Percentiles rank a stretch among this genome's conserved stretches.
Evolutionary conservation across 2,888 invertebrate genomes (phyloP).

Genomic region (Aquatica leii): DNA sequence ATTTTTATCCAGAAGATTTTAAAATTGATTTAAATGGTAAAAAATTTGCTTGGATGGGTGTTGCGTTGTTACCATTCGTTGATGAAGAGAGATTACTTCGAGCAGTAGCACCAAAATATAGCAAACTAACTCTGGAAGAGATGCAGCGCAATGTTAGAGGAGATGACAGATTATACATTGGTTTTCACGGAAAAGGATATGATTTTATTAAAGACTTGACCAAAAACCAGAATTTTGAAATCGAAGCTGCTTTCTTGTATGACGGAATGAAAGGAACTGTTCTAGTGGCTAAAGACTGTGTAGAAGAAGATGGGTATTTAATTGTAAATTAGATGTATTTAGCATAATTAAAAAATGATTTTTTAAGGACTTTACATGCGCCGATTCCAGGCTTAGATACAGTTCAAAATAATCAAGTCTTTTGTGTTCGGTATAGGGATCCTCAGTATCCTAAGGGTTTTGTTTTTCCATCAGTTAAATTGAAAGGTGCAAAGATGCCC

Average conservation of each 20-base stretch:
- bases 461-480: constrained; percentile 78
- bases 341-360: background rate
- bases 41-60: constrained; percentile 99
- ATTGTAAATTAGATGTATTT: background rate
- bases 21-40: constrained; percentile 98
- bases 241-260: constrained; percentile 70
- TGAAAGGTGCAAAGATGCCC: constrained; percentile 75
- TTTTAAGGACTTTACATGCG: constrained; percentile 59
- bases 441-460: constrained; percentile 78
- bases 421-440: constrained; percentile 79
- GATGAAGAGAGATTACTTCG: constrained; percentile 89
- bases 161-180: constrained; percentile 89
- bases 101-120: constrained; percentile 83
- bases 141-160: constrained; percentile 88
- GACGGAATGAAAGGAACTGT: constrained; percentile 88
- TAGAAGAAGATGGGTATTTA: constrained; percentile 70
- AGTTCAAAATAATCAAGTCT: constrained; percentile 66
- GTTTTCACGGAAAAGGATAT: constrained; percentile 74
- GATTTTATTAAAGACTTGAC: constrained; percentile 76
- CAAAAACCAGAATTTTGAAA: constrained; percentile 62
- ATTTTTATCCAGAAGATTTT: constrained; percentile 98
- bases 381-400: constrained; percentile 76
- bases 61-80: constrained; percentile 96
- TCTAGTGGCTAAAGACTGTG: constrained; percentile 75
- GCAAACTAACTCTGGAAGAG: constrained; percentile 82